Base-by-base conservation (phyloP, 37 sponge, comb jelly and placozoan species). In the Petrosia ficiformis region DNA sequence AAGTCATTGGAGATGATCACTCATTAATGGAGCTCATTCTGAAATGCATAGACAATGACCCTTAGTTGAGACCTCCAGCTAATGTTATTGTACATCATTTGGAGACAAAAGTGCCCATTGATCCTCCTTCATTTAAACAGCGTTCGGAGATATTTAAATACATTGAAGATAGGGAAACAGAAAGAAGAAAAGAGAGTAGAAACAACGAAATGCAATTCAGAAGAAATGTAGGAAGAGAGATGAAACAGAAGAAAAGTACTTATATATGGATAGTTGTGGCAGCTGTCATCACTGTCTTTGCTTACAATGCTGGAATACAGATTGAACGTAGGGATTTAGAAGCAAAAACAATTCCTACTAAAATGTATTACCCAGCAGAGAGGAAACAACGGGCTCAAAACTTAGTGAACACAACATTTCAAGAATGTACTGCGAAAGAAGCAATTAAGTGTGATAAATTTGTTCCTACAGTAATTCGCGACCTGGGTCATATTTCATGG, bases 11-110 rank as follows among this genome's bases (percentile, higher is more conserved):
- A 1, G 25, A 57, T 61, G 76, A 75, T 35, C 76, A 75, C 39
- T 64, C 76, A 39, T 64, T 75, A 1, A 75, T 75, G 76, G 37
- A 29, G 1, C 65, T 75, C 10, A 75, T 75, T n/a, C 76, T 35
- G 24, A 59, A 61, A n/a, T 75, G 76, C 40, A 59, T 75, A 37
- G 22, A 32, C 42, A 75, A 75, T 59, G 40, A 59, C 30, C 76
- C 76, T 1, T 37, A 28, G 61, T 24, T 11, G 42, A 75, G 76
- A 59, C 76, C 76, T 60, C 21, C 61, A 22, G 61, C 61, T 36
- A 59, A 30, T 59, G 65, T 2, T 14, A 19, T 75, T 21, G 43
- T 75, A 30, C 22, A 75, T 3, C 40, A 59, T 16, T 35, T 75
- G 40, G 39, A 33, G 22, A 5, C 16, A 44, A 58, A 74, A 11